phyloP scores from a whole-genome alignment of 2,797 vertebrate genomes.

The Leptodactylus fallax region DNA sequence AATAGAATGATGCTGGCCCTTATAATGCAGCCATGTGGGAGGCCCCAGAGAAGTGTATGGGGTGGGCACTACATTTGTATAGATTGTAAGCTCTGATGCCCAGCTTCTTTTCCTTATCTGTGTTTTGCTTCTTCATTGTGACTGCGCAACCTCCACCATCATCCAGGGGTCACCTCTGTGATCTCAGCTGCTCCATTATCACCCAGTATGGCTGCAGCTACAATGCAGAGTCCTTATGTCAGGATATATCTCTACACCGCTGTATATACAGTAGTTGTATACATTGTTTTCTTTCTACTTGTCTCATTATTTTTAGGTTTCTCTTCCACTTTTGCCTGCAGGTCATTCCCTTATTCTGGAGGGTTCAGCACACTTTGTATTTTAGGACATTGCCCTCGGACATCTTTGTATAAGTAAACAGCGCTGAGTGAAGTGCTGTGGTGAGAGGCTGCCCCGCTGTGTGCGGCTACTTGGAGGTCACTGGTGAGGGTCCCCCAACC shows the following conservation, averaged over 20 bases:
- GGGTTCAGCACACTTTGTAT: not conserved
- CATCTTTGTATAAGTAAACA: not conserved
- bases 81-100: conserved; percentile 1
- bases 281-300: not conserved
- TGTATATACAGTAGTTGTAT: no score
- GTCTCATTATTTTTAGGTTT: not conserved
- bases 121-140: not conserved
- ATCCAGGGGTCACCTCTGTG: conserved; percentile 27
- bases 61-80: not conserved
- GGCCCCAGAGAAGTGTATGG: not conserved
- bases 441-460: not conserved
- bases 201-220: no score
- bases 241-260: no score
- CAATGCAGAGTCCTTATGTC: no score
- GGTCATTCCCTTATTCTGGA: not conserved
- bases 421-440: not conserved
- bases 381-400: not conserved
- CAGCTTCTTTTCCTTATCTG: no score
- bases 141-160: not conserved
- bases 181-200: not conserved
- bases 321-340: not conserved
- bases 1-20: no score
- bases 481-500: not conserved
- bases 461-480: not conserved
- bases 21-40: not conserved